Evolutionary conservation across 2,888 invertebrate genomes (phyloP).

Genomic region (Pecten maximus): DNA sequence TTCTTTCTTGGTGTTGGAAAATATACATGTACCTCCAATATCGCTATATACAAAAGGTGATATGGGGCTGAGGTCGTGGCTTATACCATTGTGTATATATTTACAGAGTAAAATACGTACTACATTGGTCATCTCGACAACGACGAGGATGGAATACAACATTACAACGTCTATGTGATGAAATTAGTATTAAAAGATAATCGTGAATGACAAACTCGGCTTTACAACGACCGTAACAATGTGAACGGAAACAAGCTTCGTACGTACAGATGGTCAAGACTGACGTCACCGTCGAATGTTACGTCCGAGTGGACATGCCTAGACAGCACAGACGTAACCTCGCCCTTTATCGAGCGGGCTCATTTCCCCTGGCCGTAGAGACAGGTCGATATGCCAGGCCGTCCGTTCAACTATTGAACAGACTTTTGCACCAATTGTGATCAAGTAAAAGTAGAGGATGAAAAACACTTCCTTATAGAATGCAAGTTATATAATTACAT

Average conservation of each 20-base stretch:
- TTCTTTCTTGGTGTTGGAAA: background rate
- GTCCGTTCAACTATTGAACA: background rate
- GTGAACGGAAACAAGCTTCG: constrained; percentile 36
- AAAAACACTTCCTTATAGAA: constrained; percentile 8
- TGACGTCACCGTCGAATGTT: background rate
- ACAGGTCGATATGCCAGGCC: constrained; percentile 38
- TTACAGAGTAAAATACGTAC: background rate
- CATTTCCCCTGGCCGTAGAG: background rate
- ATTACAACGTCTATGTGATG: background rate
- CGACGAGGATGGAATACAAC: constrained; percentile 37
- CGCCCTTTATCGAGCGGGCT: background rate
- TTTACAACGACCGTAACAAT: constrained; percentile 11
- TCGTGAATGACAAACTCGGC: background rate
- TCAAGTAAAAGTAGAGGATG: background rate
- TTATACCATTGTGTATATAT: background rate
- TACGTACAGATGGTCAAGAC: constrained; percentile 8
- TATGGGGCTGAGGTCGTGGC: background rate
- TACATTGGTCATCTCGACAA: background rate
- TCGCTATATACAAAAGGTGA: background rate
- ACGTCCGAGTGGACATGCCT: background rate
- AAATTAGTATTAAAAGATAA: constrained; percentile 29
- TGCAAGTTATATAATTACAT: constrained; percentile 35
- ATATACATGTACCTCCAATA: background rate
- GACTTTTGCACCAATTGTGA: background rate
- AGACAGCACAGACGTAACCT: background rate